Conservation (phyloP, 2,113 vertebrate species). For the Alectura lathami region DNA sequence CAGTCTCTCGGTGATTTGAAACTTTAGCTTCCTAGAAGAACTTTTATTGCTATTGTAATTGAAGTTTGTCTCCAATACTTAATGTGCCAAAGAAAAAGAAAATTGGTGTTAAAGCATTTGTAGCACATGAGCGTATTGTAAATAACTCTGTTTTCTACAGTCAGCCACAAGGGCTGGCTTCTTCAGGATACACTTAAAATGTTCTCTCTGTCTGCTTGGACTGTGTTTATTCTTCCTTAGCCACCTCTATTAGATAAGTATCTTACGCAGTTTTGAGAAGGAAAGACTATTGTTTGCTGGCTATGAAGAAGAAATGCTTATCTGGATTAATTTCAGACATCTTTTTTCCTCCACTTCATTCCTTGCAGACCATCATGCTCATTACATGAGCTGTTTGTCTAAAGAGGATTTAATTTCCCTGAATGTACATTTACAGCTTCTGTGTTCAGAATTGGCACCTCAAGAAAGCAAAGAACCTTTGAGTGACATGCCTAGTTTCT, state of each 20-base stretch:
- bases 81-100: not conserved
- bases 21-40: not conserved
- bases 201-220: not conserved
- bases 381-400: not conserved
- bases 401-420: not conserved
- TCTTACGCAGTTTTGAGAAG: not conserved
- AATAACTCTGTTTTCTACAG: not conserved
- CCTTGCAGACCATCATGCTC: not conserved
- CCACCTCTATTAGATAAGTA: not conserved
- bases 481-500: not conserved
- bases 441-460: not conserved
- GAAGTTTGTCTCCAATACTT: not conserved
- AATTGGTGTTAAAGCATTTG: rapidly evolving
- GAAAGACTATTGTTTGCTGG: not conserved
- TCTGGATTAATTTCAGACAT: not conserved
- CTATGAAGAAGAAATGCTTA: not conserved
- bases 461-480: not conserved
- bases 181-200: not conserved
- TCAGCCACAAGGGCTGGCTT: not conserved
- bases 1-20: not conserved
- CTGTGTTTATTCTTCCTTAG: not conserved
- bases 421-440: not conserved
- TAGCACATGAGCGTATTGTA: not conserved
- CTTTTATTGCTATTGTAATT: not conserved
- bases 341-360: not conserved